Conservation (phyloP, 2,797 vertebrate species). For the Melanotaenia trifasciata region DNA sequence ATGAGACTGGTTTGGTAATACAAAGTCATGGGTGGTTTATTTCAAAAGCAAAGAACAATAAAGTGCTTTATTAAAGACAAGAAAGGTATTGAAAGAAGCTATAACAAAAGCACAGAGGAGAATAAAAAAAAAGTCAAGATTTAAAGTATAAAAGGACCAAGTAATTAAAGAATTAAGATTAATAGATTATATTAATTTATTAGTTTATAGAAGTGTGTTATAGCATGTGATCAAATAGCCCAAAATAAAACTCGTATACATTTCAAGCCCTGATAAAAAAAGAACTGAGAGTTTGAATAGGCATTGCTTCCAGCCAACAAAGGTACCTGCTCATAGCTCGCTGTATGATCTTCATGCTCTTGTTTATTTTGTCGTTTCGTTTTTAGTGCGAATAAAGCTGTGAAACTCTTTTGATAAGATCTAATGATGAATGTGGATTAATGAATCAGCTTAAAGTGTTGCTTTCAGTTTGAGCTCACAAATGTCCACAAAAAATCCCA, state of each 20-base stretch:
- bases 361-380: background rate
- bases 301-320: rapidly evolving
- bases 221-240: background rate
- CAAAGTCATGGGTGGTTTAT: background rate
- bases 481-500: background rate
- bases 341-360: background rate
- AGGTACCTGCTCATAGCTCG: background rate
- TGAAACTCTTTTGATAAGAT: conserved; percentile 1
- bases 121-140: background rate
- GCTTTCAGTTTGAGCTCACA: conserved; percentile 20
- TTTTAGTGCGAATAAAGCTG: background rate
- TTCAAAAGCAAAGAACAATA: background rate
- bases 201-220: background rate
- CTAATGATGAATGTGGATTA: conserved; percentile 7
- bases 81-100: background rate
- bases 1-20: background rate
- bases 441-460: conserved; percentile 5
- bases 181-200: background rate
- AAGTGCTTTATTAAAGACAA: background rate
- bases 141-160: background rate
- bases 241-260: background rate
- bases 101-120: background rate
- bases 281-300: background rate
- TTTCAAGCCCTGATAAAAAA: background rate
- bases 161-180: background rate